Evolutionary conservation across 2,113 vertebrate species (phyloP).

Genomic region (Syngnathus scovelli): DNA sequence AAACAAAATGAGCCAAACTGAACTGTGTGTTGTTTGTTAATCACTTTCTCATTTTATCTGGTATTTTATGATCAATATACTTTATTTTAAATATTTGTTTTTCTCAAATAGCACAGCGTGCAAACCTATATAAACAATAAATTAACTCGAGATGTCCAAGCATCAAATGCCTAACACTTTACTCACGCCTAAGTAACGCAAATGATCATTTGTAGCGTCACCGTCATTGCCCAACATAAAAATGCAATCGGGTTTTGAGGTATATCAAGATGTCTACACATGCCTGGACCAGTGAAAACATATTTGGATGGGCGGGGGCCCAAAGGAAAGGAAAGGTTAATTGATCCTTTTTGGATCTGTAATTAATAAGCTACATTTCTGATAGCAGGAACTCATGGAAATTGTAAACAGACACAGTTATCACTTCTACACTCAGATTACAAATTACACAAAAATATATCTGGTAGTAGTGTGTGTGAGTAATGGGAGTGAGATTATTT

Average conservation of each 20-base stretch:
- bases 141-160: slow-evolving; percentile 23
- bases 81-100: slow-evolving; percentile 2
- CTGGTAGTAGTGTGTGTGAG: slow-evolving; percentile 63
- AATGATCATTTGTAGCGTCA: slow-evolving; percentile 74
- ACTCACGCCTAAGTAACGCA: slow-evolving; percentile 22
- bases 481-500: slow-evolving; percentile 15
- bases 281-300: slow-evolving; percentile 68
- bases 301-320: slow-evolving; percentile 37
- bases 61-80: not conserved
- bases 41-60: not conserved
- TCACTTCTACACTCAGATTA: slow-evolving; percentile 59
- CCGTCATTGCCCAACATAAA: slow-evolving; percentile 66
- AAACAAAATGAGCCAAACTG: slow-evolving; percentile 43
- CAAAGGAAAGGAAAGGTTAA: slow-evolving; percentile 22
- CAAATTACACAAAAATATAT: slow-evolving; percentile 76
- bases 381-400: slow-evolving; percentile 15
- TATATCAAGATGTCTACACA: slow-evolving; percentile 98
- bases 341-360: slow-evolving; percentile 6
- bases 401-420: slow-evolving; percentile 56
- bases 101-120: slow-evolving; percentile 36
- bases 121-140: slow-evolving; percentile 43
- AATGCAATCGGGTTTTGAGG: slow-evolving; percentile 96
- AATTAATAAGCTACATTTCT: not conserved
- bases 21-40: not conserved
- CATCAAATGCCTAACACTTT: slow-evolving; percentile 22